Evolutionary conservation across 2,113 vertebrate species (phyloP), one percentile per base, ranked within the genome.

Genomic region (Corynorhinus townsendii): DNA sequence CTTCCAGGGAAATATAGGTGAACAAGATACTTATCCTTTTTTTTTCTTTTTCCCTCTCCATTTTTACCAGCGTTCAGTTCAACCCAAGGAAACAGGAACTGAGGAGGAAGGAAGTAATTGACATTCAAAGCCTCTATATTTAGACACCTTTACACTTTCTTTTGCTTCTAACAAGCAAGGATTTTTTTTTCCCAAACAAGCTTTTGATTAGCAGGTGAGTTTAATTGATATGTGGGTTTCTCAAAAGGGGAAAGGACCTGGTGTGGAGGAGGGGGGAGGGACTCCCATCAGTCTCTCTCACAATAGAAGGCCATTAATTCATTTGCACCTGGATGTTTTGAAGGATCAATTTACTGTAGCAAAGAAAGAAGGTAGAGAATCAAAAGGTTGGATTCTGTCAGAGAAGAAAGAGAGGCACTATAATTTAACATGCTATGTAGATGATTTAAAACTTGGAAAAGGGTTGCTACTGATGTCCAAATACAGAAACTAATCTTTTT

Each of bases 121-220:
- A 98, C 97, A 98, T 98, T 98, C 98, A 98, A 98, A 98, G 97
- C 96, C 97, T 98, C 95, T 97, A 95, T 96, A 98, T 98, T 98
- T 97, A 97, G 98, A 98, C 97, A 98, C 92, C 96, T 98, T 98
- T 98, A 97, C 96, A 97, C 97, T 97, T 98, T 96, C 89, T 97
- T 97, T 98, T 98, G 96, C 97, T 97, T 98, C 98, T 97, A 98
- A 98, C 97, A 97, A 98, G 97, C 97, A 97, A 98, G 95, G 95
- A 97, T 97, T 97, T 97, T 98, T 98, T 97, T 96, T 97, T 98
- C 98, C 95, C 92, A 98, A 98, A 97, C 97, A 97, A 97, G 96
- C 95, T 98, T 98, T 98, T 98, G 98, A 98, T 98, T 98, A 98
- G 97, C 98, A 98, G 98, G 98, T 98, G 97, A 98, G 90, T 98